A percentile compares a stretch with the other conserved stretches of the same genome.
Conservation (phyloP, 1,140 invertebrate species). For the Chymomyza costata region DNA sequence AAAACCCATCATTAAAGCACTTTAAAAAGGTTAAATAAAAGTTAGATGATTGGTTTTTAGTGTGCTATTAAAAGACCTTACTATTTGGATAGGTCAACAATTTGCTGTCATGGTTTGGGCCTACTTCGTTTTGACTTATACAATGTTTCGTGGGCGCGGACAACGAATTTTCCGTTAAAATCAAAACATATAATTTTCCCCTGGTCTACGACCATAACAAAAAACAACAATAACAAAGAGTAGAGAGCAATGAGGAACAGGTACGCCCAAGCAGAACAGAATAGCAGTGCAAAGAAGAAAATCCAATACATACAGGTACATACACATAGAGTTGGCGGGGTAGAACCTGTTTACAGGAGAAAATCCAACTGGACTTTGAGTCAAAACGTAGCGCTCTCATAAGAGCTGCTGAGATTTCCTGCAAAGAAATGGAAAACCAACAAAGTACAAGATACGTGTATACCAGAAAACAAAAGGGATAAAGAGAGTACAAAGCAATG, state of each 20-base stretch:
- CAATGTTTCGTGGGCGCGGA: slow-evolving; percentile 21
- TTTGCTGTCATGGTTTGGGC: slow-evolving; percentile 10
- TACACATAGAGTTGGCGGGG: slow-evolving; percentile 17
- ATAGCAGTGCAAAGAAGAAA: slow-evolving; percentile 52
- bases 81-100: slow-evolving; percentile 42
- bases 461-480: slow-evolving; percentile 38
- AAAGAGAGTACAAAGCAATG: slow-evolving; percentile 21
- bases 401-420: slow-evolving; percentile 61
- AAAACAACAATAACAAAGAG: not conserved
- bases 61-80: slow-evolving; percentile 62
- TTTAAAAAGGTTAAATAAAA: slow-evolving; percentile 55
- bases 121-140: too few species aligned
- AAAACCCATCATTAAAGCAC: slow-evolving; percentile 46
- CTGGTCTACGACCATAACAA: not conserved
- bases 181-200: slow-evolving; percentile 68
- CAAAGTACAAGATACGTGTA: too few species aligned
- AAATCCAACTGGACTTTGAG: slow-evolving; percentile 68
- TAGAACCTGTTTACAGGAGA: slow-evolving; percentile 67
- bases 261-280: slow-evolving; percentile 16
- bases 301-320: slow-evolving; percentile 48
- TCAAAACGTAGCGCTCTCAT: slow-evolving; percentile 30
- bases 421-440: slow-evolving; percentile 64
- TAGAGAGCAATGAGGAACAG: not conserved
- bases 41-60: slow-evolving; percentile 63
- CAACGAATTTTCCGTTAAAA: slow-evolving; percentile 58